Conservation (phyloP, 2,888 invertebrate genomes). For the Cheilosia soror region DNA sequence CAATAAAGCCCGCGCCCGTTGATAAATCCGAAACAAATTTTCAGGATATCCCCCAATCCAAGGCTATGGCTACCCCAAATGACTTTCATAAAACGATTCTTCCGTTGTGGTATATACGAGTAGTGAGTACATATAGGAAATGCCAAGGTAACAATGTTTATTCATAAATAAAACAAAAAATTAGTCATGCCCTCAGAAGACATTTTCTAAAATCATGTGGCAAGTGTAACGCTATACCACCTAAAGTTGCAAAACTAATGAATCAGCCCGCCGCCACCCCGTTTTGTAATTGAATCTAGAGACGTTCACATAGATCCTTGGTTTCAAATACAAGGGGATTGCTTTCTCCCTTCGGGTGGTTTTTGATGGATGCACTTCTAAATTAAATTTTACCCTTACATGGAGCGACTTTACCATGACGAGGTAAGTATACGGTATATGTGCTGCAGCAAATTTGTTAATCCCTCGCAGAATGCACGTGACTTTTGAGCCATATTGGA, state of each 20-base stretch:
- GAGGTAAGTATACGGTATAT: constrained; percentile 47
- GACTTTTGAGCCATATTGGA: constrained; percentile 65
- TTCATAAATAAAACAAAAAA: constrained; percentile 70
- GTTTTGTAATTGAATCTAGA: constrained; percentile 70
- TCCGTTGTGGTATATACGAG: constrained; percentile 23
- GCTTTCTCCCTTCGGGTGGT: constrained; percentile 56
- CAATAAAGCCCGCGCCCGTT: neutral
- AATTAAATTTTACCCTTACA: constrained; percentile 73
- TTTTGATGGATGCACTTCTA: constrained; percentile 75
- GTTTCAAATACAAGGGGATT: constrained; percentile 45
- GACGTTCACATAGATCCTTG: constrained; percentile 60
- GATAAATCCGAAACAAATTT: constrained; percentile 58
- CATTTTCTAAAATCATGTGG: constrained; percentile 49
- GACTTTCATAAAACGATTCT: constrained; percentile 56
- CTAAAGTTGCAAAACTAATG: constrained; percentile 68
- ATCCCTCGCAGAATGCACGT: constrained; percentile 71
- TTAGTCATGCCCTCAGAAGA: constrained; percentile 65
- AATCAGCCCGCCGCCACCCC: constrained; percentile 60
- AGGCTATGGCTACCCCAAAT: constrained; percentile 11
- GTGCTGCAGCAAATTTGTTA: constrained; percentile 71
- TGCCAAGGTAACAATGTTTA: constrained; percentile 64
- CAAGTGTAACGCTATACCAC: constrained; percentile 59
- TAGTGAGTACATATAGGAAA: neutral
- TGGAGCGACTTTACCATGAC: constrained; percentile 52
- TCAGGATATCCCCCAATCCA: constrained; percentile 26